Evolutionary conservation across 2,113 vertebrate genomes (phyloP), one percentile per base, ranked within the genome.

Genomic region (Poeciliopsis retropinna): DNA sequence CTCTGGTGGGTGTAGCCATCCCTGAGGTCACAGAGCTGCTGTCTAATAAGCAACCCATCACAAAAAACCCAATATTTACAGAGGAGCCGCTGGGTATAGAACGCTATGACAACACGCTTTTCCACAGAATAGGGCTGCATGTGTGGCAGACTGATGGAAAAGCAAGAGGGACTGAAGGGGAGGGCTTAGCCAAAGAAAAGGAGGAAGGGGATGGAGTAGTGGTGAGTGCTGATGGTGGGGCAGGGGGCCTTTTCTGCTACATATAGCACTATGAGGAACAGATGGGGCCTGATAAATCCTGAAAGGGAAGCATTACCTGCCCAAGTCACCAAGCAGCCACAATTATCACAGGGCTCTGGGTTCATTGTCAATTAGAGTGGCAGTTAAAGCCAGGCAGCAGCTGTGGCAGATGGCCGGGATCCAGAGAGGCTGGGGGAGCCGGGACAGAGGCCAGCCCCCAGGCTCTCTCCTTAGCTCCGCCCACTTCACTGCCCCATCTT

Each of bases 331-430:
- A 94, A 75, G 76, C 95, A 96, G 95, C 94, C 94, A 94, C 94
- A 95, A 94, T 98, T 96, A 97, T 95, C 95, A 94, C 81, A 79
- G 95, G 94, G 93, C 92, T 91, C 94, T 95, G 95, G 92, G 95
- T 96, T 96, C 96, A 95, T 96, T 97, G 96, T 96, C 95, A 96
- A 94, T 97, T 95, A 96, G 94, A 96, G 94, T 95, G 95, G 95
- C 95, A 96, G 95, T 82, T 86, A 95, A 81, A 90, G 94, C 79
- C 67, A 95, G 94, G 95, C 95, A 94, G 95, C 96, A 97, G 96
- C 95, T 96, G 97, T 94, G 96, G 94, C 96, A 97, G 96, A 98
- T 98, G 97, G 97, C 96, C 78, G 51, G 37, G 93, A 93, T 97
- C 96, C 96, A 96, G 95, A 92, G 91, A 93, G 94, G 90, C 94